Evolutionary conservation across 2,113 vertebrate genomes (phyloP).

Genomic region (Percina caprodes): DNA sequence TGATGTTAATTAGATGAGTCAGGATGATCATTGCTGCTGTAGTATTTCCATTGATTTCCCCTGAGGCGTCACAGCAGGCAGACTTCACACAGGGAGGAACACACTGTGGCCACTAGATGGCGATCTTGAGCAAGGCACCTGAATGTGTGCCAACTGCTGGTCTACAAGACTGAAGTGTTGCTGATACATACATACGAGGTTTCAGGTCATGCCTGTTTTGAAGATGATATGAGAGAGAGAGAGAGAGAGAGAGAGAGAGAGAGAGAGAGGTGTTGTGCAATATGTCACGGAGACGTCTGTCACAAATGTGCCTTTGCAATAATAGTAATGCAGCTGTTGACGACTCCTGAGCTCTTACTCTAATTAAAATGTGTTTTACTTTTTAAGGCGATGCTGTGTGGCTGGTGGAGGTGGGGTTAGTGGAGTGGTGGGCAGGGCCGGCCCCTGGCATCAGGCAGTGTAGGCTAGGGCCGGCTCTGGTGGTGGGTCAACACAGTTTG

Average conservation of each 20-base stretch:
- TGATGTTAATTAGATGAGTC: constrained; percentile 24
- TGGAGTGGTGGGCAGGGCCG: no score
- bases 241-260: neutral
- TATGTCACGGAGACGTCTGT: constrained; percentile 64
- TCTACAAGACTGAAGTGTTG: neutral
- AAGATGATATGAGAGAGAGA: neutral
- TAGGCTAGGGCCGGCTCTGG: no score
- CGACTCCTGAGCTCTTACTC: constrained; percentile 70
- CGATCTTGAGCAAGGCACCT: constrained; percentile 48
- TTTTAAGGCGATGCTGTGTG: constrained; percentile 41
- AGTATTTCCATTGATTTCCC: constrained; percentile 36
- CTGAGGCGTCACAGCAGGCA: constrained; percentile 24
- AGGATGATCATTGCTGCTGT: constrained; percentile 25
- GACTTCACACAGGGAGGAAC: neutral
- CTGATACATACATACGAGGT: neutral
- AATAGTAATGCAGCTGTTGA: constrained; percentile 75
- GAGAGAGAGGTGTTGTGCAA: constrained; percentile 9
- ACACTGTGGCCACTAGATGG: constrained; percentile 52
- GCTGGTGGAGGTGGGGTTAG: neutral
- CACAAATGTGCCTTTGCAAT: constrained; percentile 68
- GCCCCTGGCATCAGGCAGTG: no score
- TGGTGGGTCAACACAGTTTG: no score
- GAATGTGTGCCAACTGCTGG: neutral
- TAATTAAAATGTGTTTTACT: constrained; percentile 68
- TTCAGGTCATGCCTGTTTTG: neutral